These are phyloP conservation scores for Lasioglossum vierecki DNA, from an alignment of 2,888 invertebrate species.

Conservation along the genomic window DNA sequence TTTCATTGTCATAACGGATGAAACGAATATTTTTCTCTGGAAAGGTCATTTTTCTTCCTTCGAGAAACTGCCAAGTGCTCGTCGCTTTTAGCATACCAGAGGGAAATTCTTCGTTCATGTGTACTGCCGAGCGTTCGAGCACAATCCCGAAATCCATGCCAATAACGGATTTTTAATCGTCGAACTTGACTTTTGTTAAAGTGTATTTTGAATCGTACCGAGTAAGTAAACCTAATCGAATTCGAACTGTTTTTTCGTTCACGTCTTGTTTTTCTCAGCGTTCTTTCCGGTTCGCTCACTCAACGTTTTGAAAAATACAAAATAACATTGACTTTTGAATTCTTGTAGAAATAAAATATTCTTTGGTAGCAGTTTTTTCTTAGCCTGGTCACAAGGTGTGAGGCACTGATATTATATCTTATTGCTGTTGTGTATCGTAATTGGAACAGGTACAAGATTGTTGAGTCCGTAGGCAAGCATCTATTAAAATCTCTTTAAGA, in stretches of 20 bases:
- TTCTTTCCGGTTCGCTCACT: neutral
- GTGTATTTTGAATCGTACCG: conserved; percentile 30
- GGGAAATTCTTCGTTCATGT: conserved; percentile 29
- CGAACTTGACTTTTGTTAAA: conserved; percentile 20
- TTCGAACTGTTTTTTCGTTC: neutral
- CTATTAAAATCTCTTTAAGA: neutral
- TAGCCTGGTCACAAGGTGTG: neutral
- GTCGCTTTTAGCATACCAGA: neutral
- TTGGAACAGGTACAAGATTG: neutral
- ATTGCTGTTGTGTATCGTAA: neutral
- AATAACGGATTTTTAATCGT: conserved; percentile 25
- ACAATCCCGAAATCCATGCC: conserved; percentile 4
- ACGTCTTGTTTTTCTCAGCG: too few species aligned
- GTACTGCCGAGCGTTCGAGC: neutral
- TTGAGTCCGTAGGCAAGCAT: neutral
- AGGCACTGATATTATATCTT: neutral
- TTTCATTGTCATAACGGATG: conserved; percentile 59
- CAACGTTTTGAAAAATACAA: neutral
- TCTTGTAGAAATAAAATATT: neutral
- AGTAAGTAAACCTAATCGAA: conserved; percentile 30
- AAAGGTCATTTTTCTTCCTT: conserved; percentile 47
- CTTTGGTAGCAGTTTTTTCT: neutral
- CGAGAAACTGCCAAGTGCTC: conserved; percentile 19
- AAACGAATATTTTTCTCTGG: conserved; percentile 62
- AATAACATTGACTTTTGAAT: neutral